Evolutionary conservation across 2,888 invertebrate genomes (phyloP), one percentile per base, ranked within the genome.

Genomic region (Stramonita haemastoma): DNA sequence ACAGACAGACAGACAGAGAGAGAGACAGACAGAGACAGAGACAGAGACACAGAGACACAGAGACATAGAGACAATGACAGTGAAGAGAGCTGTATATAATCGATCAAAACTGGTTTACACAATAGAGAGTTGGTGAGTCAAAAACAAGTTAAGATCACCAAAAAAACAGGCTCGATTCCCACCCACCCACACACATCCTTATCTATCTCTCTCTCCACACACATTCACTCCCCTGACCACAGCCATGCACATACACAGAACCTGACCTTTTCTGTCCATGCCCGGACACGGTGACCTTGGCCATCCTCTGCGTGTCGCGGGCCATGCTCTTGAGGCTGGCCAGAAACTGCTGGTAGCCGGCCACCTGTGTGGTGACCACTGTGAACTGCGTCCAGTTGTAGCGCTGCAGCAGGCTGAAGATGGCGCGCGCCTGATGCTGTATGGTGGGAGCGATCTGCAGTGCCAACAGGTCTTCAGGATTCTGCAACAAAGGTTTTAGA

Each of bases 321-420:
- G 89, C 91, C 66, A 90, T 32, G 19, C 32, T 77, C 73, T 91
- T 89, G 29, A 92, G 32, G 17, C 87, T 73, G 36, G 90, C 84
- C n/a, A 92, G 60, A 57, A 92, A 91, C 90, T 92, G 90, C 56
- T 89, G 86, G 86, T 89, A 81, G n/a, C 92, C 92, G 15, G 91
- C 89, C n/a, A 90, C 91, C 19, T 66, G 89, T 0, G 91, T 87
- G 17, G 92, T 92, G 4, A 92, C 91, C n/a, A 92, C 89, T 32
- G 90, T 87, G 79, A 92, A 91, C 32, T 90, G 84, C 6, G 92
- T 92, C 92, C 92, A 92, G 87, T 92, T 91, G 88, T 92, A 92
- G 26, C 92, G 88, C 77, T 88, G 83, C 77, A 92, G 81, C 46
- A 92, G 87, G 46, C 90, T 91, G 87, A 90, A 88, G 89, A 92